Percentiles rank a stretch among this genome's conserved stretches.
phyloP scores from a whole-genome alignment of 2,113 vertebrate genomes.

The Cyprinodon tularosa region DNA sequence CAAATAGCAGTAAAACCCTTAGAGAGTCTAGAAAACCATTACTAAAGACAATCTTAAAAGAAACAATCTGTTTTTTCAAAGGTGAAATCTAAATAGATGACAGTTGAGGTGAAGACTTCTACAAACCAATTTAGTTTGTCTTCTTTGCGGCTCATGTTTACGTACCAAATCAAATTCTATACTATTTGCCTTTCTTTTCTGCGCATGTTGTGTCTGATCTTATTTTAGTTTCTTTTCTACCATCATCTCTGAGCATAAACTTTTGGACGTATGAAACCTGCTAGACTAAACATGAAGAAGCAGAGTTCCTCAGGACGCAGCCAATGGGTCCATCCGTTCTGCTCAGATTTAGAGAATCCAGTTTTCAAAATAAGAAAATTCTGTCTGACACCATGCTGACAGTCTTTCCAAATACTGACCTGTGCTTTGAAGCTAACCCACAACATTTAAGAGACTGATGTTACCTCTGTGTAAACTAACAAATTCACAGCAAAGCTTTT shows the following conservation, averaged over 20 bases:
- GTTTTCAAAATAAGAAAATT: conserved; percentile 69
- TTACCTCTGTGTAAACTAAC: conserved; percentile 50
- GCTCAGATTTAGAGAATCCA: conserved; percentile 46
- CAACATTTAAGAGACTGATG: conserved; percentile 66
- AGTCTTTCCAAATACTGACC: conserved; percentile 62
- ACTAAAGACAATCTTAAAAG: too few species aligned
- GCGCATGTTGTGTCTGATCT: conserved; percentile 2
- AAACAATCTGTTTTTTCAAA: not conserved
- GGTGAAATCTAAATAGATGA: not conserved
- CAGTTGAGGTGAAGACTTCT: not conserved
- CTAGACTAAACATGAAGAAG: conserved; percentile 65
- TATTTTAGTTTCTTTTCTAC: conserved; percentile 15
- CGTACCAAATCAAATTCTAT: conserved; percentile 12
- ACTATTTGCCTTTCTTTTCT: not conserved
- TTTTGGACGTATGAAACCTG: conserved; percentile 41
- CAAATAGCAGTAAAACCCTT: not conserved
- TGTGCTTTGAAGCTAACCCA: conserved; percentile 40
- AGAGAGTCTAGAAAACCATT: too few species aligned
- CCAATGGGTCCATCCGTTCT: conserved; percentile 30
- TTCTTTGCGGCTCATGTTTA: conserved; percentile 10
- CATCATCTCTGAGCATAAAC: conserved; percentile 9
- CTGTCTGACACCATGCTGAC: conserved; percentile 34
- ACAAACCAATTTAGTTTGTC: not conserved
- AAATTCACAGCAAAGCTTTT: not conserved
- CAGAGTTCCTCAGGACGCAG: conserved; percentile 32